These are phyloP conservation scores for Hybognathus amarus DNA, from an alignment of 2,797 vertebrate genomes.

Conservation along the genomic window DNA sequence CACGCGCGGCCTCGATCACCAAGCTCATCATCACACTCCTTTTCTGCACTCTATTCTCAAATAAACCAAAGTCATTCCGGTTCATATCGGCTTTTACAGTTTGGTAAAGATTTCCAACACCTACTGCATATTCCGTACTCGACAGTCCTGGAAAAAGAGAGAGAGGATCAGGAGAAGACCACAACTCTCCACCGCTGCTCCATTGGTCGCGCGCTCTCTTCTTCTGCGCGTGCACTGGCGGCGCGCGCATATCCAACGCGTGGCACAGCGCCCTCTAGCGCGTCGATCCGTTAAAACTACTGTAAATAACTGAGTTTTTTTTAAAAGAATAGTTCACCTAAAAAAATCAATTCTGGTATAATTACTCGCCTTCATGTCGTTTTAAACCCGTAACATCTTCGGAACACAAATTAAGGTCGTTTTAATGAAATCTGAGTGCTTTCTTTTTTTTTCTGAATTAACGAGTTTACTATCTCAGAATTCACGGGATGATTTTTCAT, in stretches of 20 bases:
- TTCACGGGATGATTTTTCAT: too few species aligned
- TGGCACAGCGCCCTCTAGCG: slow-evolving; percentile 16
- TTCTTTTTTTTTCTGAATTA: too few species aligned
- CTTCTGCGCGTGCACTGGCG: neutral
- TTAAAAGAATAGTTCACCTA: too few species aligned
- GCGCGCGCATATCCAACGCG: neutral
- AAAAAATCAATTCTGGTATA: too few species aligned
- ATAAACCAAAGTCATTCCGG: neutral
- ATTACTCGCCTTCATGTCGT: too few species aligned
- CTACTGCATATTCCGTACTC: slow-evolving; percentile 9
- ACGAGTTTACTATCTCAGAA: too few species aligned
- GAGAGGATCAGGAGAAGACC: neutral
- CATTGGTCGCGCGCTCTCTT: neutral
- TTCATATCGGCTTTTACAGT: neutral
- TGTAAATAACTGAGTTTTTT: neutral
- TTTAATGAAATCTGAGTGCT: too few species aligned
- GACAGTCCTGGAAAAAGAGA: neutral
- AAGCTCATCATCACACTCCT: neutral
- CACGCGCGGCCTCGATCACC: slow-evolving; percentile 9
- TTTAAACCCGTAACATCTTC: too few species aligned
- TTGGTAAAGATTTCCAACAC: neutral
- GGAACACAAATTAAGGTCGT: too few species aligned
- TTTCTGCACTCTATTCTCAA: neutral
- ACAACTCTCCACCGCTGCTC: neutral
- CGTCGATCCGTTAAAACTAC: neutral